Base-by-base conservation (phyloP, 2,888 invertebrate genomes). In the Crioceris asparagi region DNA sequence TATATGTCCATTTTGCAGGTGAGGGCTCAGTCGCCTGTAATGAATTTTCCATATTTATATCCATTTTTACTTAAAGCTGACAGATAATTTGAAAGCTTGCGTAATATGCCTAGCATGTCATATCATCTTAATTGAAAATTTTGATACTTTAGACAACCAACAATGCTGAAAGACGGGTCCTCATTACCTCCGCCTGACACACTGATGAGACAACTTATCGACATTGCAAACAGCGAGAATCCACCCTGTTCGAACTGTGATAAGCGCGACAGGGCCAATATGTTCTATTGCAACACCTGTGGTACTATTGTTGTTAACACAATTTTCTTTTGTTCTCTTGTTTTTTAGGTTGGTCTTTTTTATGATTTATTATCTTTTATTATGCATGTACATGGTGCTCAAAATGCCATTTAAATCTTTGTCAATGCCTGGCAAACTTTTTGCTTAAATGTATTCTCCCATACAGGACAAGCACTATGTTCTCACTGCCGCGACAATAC, bases 251-350 rank as follows among this genome's bases (percentile, higher is more conserved):
- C 82, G 43, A 83, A 83, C 62, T 83, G 83, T 63, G 83, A 83
- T 64, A 80, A 81, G 52, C 63, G 75, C 15, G 75, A 76, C 55
- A 69, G 74, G 44, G 63, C 70, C 40, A 77, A 78, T 39, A 83
- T 83, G 83, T 82, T 70, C 61, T 82, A 80, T 67, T 83, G 83
- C 67, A 80, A 78, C 57, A 83, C 83, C 32, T 83, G 83, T 58
- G 76, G 78, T 77, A 65, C 56, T n/a, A n/a, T n/a, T n/a, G n/a
- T n/a, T n/a, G n/a, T n/a, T n/a, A n/a, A n/a, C n/a, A n/a, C n/a
- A n/a, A n/a, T n/a, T n/a, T n/a, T n/a, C n/a, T n/a, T n/a, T n/a
- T n/a, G n/a, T n/a, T n/a, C n/a, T n/a, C n/a, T n/a, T n/a, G n/a
- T n/a, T n/a, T n/a, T n/a, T n/a, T n/a, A n/a, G n/a, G n/a, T n/a